These are phyloP conservation scores for Eulemur coronatus DNA, from an alignment of 2,797 vertebrate genomes.

Conservation along the genomic window DNA sequence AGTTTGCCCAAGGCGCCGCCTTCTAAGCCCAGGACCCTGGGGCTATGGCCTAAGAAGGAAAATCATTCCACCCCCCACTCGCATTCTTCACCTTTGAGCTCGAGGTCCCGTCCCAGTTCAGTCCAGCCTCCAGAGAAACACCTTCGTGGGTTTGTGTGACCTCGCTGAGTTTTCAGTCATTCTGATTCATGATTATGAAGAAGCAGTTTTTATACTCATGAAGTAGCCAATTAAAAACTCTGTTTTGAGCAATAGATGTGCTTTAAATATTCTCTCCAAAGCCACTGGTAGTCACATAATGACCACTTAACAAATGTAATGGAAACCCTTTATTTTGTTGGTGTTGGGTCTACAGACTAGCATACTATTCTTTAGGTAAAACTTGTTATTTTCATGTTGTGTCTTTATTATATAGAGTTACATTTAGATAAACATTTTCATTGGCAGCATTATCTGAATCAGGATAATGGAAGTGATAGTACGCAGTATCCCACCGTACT, in stretches of 20 bases:
- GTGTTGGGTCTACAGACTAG: not conserved
- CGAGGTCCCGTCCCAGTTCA: not conserved
- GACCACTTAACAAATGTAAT: not conserved
- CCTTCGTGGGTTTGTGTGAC: not conserved
- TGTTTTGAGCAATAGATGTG: not conserved
- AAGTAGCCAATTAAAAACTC: not conserved
- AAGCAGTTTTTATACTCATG: not conserved
- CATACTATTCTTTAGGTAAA: not conserved
- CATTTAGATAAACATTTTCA: not conserved
- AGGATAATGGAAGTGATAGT: not conserved
- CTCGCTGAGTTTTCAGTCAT: not conserved
- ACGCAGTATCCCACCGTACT: not conserved
- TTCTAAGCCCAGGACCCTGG: not conserved
- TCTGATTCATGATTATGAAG: slow-evolving; percentile 1
- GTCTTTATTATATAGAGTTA: not conserved
- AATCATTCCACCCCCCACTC: not conserved
- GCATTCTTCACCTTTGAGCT: not conserved
- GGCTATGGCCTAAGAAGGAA: not conserved
- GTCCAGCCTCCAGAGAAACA: not conserved
- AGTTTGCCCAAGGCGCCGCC: not conserved
- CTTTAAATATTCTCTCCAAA: slow-evolving; percentile 30
- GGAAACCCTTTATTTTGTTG: not conserved
- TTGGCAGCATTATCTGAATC: not conserved
- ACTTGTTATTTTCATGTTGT: not conserved
- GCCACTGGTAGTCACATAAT: not conserved